Evolutionary conservation across 1,140 invertebrate genomes (phyloP), one percentile per base, ranked within the genome.

Genomic region (Drosophila nigromelanica): DNA sequence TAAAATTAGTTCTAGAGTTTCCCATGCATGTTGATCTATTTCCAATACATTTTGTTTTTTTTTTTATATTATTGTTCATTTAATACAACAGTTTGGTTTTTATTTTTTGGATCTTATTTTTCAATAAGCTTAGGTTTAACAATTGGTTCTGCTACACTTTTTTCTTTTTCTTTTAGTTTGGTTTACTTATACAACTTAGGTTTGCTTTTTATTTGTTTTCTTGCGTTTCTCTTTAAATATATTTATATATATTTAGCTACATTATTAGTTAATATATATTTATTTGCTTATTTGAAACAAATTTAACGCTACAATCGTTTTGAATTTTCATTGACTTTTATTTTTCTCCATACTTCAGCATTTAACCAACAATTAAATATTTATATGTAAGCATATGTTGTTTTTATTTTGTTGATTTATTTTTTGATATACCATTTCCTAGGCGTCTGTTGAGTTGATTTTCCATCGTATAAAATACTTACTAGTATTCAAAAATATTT

Each of bases 91-190:
- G 82, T 74, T 90, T 74, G 61, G 56, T 80, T 77, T 74, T 85
- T 72, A 69, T 69, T 67, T 82, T 74, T 64, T 62, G 55, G 39
- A 47, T 68, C 74, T 71, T 69, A 64, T 43, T 42, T 51, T 66
- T 45, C 73, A 67, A 62, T 78, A 73, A 73, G 81, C 81, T 89
- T 89, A 89, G 67, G 68, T 69, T 80, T 80, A 90, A 90, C 82
- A 90, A 90, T 90, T 90, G 87, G 87, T 90, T 90, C 87, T 73
- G 80, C 87, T 90, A 90, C 87, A 42, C 47, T 33, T 14, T 18
- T 50, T 72, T 54, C 64, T 80, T 74, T 8, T 55, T 55, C 54
- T 59, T 68, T 74, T 79, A 2, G n/a, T n/a, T 18, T 18, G 18
- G 18, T 18, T 18, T 64, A 67, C 77, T 85, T 89, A 75, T 39